Percentiles rank a stretch among this genome's conserved stretches.
Evolutionary conservation across 2,113 vertebrate genomes (phyloP).

Genomic region (Osmerus mordax): DNA sequence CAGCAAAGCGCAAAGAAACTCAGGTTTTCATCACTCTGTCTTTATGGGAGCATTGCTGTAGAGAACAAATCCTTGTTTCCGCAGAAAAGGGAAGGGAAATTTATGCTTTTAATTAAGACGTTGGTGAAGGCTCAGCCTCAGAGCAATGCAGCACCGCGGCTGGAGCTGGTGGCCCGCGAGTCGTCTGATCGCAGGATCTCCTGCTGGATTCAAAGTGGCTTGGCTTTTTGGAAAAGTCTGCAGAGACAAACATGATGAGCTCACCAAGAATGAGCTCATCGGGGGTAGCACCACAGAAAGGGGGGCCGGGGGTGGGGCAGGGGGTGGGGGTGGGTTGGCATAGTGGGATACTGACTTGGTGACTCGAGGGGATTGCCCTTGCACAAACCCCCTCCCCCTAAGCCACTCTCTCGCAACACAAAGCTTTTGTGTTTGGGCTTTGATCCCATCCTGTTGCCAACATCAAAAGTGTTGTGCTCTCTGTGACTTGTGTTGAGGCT

Average conservation of each 20-base stretch:
- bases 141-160: conserved; percentile 42
- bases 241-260: conserved; percentile 39
- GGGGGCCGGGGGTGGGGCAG: conserved; percentile 11
- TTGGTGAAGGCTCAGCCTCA: conserved; percentile 40
- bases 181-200: background rate
- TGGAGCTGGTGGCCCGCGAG: conserved; percentile 34
- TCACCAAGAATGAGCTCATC: conserved; percentile 62
- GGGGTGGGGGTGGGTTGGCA: conserved; percentile 4
- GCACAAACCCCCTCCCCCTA: background rate
- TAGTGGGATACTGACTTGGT: background rate
- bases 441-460: conserved; percentile 50
- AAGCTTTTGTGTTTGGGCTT: conserved; percentile 53
- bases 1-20: conserved; percentile 35
- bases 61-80: conserved; percentile 37
- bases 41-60: conserved; percentile 29
- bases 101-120: conserved; percentile 66
- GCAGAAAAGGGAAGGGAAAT: conserved; percentile 34
- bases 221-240: conserved; percentile 2
- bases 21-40: background rate
- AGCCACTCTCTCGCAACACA: conserved; percentile 16
- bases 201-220: conserved; percentile 1
- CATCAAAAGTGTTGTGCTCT: conserved; percentile 50
- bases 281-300: conserved; percentile 12
- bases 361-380: conserved; percentile 27
- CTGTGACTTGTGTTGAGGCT: background rate